Conservation (phyloP, 2,888 invertebrate genomes). For the Eugnorisma glareosa region DNA sequence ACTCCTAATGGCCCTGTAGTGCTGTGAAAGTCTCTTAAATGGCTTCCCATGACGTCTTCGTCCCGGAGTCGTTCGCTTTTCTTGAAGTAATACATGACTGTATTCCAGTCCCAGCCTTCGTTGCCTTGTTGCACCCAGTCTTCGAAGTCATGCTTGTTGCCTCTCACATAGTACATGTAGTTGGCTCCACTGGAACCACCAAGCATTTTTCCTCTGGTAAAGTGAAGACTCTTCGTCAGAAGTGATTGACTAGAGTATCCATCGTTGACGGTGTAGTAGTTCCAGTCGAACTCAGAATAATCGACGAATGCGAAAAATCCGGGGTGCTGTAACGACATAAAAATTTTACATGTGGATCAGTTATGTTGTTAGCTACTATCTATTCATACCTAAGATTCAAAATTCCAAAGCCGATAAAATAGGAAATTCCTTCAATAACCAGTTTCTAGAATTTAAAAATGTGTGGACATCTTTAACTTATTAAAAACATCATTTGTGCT, state of each 20-base stretch:
- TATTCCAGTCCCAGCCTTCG: constrained; percentile 79
- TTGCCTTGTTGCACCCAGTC: constrained; percentile 90
- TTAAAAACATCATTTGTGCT: neutral
- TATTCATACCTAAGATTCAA: neutral
- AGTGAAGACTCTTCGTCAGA: constrained; percentile 67
- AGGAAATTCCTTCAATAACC: neutral
- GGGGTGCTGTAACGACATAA: constrained; percentile 74
- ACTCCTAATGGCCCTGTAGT: constrained; percentile 73
- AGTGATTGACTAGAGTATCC: constrained; percentile 74
- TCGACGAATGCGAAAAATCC: constrained; percentile 72
- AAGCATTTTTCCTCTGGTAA: constrained; percentile 92
- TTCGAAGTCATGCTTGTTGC: constrained; percentile 91
- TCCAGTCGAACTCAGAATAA: constrained; percentile 74
- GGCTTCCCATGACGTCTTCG: constrained; percentile 67
- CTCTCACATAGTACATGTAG: constrained; percentile 92
- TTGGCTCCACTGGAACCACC: constrained; percentile 93
- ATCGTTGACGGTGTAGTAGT: constrained; percentile 74
- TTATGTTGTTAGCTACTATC: neutral
- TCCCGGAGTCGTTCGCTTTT: constrained; percentile 75
- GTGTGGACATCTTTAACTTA: neutral
- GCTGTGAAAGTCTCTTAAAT: constrained; percentile 76
- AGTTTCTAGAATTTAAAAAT: neutral
- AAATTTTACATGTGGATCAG: neutral
- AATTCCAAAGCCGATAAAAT: neutral
- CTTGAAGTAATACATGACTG: constrained; percentile 74